phyloP scores from a whole-genome alignment of 2,797 vertebrate species.

The Pseudochromis fuscus region DNA sequence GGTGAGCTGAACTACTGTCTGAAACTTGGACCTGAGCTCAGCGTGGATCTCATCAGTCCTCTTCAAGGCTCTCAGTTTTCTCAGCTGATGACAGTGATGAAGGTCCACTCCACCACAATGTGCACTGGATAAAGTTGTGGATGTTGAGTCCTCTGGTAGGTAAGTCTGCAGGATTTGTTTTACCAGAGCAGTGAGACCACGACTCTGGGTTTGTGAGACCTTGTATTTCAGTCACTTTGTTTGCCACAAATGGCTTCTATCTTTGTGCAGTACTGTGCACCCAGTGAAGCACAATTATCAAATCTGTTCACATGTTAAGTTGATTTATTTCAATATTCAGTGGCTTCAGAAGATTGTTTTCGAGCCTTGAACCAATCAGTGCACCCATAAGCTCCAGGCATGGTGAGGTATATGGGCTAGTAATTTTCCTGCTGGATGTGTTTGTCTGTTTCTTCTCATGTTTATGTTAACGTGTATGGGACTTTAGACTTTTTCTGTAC shows the following conservation, averaged over 20 bases:
- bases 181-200: slow-evolving; percentile 15
- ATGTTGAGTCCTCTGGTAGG: slow-evolving; percentile 15
- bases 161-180: slow-evolving; percentile 14
- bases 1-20: slow-evolving; percentile 7
- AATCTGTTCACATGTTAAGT: slow-evolving; percentile 45
- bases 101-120: slow-evolving; percentile 20
- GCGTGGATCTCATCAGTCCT: not conserved
- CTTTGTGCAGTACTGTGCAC: slow-evolving; percentile 25
- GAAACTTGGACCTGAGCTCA: slow-evolving; percentile 14
- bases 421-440: too few species aligned
- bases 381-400: slow-evolving; percentile 44
- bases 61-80: not conserved
- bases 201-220: not conserved
- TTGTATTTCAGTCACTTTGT: slow-evolving; percentile 37
- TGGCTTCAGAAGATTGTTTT: slow-evolving; percentile 19
- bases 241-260: slow-evolving; percentile 44
- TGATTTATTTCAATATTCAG: slow-evolving; percentile 31
- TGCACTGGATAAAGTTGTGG: not conserved
- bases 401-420: too few species aligned
- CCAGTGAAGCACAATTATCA: slow-evolving; percentile 34
- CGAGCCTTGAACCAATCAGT: slow-evolving; percentile 39
- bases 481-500: too few species aligned
- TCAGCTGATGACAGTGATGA: not conserved
- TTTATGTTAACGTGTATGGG: too few species aligned
- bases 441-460: too few species aligned